Conservation (phyloP, 2,888 invertebrate species). For the Coremacera marginata region DNA sequence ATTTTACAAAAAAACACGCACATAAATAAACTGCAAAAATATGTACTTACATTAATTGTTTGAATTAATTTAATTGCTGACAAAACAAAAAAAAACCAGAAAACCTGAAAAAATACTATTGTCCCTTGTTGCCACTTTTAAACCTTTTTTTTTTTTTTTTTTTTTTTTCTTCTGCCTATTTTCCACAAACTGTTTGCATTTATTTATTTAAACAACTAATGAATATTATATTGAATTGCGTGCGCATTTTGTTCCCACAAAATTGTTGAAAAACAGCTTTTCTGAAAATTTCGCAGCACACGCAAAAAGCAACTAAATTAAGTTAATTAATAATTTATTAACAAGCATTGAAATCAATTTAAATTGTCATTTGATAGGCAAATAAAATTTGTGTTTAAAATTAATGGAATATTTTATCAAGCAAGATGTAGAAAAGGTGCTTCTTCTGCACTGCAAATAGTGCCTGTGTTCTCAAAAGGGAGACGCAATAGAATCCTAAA, state of each 20-base stretch:
- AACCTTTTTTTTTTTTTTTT: background rate
- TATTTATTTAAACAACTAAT: background rate
- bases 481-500: too few species aligned
- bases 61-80: constrained; percentile 42
- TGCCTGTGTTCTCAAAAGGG: too few species aligned
- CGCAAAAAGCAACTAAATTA: background rate
- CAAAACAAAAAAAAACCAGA: constrained; percentile 22
- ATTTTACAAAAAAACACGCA: constrained; percentile 31
- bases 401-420: too few species aligned
- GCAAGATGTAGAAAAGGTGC: too few species aligned
- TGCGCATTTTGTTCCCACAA: background rate
- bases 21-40: too few species aligned
- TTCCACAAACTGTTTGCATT: background rate
- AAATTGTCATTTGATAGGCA: constrained; percentile 14
- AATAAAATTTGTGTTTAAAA: too few species aligned
- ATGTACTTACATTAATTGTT: constrained; percentile 13
- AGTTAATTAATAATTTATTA: constrained; percentile 16
- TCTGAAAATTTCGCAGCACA: too few species aligned
- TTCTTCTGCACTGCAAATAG: too few species aligned
- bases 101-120: background rate
- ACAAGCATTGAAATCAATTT: constrained; percentile 11
- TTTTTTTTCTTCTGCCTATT: background rate
- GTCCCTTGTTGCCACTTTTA: background rate
- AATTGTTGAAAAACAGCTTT: background rate
- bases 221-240: constrained; percentile 1